Conservation (phyloP, 2,797 vertebrate genomes). For the Girardinus metallicus region DNA sequence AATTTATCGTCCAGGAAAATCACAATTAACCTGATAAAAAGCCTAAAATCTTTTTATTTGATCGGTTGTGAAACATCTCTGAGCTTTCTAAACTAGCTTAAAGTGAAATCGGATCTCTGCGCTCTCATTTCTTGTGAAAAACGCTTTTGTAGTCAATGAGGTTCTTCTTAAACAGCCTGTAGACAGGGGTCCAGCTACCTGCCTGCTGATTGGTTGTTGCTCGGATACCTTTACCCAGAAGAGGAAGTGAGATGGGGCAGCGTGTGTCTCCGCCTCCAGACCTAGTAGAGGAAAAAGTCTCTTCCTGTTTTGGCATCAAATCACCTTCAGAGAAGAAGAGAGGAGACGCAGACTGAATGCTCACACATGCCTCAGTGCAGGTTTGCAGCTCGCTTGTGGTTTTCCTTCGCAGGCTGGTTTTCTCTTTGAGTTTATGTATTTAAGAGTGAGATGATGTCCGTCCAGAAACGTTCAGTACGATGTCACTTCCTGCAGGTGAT, state of each 20-base stretch:
- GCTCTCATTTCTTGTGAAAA: background rate
- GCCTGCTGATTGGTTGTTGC: conserved; percentile 87
- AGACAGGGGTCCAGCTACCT: conserved; percentile 79
- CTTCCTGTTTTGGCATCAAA: conserved; percentile 57
- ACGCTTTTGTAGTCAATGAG: background rate
- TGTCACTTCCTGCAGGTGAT: background rate
- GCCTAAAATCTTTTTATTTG: background rate
- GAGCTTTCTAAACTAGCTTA: background rate
- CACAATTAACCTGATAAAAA: background rate
- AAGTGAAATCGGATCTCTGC: background rate
- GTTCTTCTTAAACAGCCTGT: background rate
- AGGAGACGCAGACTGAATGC: background rate
- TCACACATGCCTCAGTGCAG: background rate
- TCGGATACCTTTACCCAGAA: conserved; percentile 83
- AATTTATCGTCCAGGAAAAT: background rate
- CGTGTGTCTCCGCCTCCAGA: conserved; percentile 11
- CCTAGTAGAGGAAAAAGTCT: background rate
- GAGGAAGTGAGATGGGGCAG: conserved; percentile 57
- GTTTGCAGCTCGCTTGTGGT: background rate
- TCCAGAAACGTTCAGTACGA: background rate
- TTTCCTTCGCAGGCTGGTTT: background rate
- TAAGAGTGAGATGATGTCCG: background rate
- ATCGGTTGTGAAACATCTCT: conserved; percentile 10
- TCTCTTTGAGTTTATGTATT: background rate
- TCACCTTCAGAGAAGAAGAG: conserved; percentile 11